A percentile compares a stretch with the other conserved stretches of the same genome.
Evolutionary conservation across 2,113 vertebrate species (phyloP).

Genomic region (Nicator chloris): DNA sequence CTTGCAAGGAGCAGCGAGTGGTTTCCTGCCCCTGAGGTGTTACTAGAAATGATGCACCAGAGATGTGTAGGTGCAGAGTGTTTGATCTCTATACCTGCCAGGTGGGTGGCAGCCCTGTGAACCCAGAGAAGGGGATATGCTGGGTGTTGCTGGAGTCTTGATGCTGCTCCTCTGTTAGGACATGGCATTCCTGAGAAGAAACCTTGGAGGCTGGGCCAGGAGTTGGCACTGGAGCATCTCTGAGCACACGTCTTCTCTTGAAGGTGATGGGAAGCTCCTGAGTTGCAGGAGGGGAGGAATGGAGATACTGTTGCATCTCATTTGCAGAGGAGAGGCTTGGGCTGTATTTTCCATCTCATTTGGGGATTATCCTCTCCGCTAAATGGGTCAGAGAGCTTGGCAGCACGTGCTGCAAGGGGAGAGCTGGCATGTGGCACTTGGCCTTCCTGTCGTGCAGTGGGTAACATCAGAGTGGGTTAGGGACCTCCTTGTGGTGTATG

Average conservation of each 20-base stretch:
- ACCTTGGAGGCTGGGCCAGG: neutral
- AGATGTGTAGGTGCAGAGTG: neutral
- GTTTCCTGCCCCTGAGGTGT: neutral
- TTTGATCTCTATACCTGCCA: neutral
- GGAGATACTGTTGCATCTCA: neutral
- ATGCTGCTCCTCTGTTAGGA: neutral
- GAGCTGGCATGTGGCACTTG: neutral
- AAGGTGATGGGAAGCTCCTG: neutral
- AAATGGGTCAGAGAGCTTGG: neutral
- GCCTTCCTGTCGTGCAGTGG: neutral
- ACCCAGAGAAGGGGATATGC: neutral
- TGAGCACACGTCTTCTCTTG: neutral
- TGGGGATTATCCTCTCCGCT: neutral
- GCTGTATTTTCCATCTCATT: neutral
- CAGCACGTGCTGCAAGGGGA: neutral
- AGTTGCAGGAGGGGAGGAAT: neutral
- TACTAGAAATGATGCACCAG: neutral
- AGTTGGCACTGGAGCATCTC: neutral
- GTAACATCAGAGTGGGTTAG: fast-evolving
- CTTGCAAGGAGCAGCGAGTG: neutral
- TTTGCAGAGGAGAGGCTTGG: neutral
- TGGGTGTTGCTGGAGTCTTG: fast-evolving
- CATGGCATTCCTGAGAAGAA: neutral
- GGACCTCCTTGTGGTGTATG: neutral
- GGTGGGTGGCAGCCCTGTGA: neutral